Conservation (phyloP, 2,797 vertebrate genomes). For the Liasis olivaceus region DNA sequence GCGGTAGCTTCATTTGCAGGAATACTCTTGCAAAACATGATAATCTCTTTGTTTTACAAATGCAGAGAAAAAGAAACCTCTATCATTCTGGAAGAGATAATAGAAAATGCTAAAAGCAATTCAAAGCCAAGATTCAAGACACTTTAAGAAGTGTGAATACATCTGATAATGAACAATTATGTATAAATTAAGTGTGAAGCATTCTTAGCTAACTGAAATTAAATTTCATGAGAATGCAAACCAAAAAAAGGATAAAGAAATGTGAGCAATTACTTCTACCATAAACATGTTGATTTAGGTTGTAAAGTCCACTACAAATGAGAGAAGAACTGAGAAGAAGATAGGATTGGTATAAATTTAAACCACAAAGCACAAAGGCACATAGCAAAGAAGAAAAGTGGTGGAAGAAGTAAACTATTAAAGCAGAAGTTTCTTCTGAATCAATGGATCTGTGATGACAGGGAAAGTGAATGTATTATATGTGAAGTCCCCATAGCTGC, state of each 20-base stretch:
- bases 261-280: background rate
- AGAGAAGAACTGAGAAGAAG: background rate
- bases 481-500: background rate
- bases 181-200: conserved; percentile 20
- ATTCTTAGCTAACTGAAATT: conserved; percentile 45
- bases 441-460: background rate
- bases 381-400: background rate
- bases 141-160: conserved; percentile 19
- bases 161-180: conserved; percentile 30
- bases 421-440: background rate
- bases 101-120: conserved; percentile 10
- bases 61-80: conserved; percentile 15
- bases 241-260: background rate
- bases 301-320: background rate
- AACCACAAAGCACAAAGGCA: background rate
- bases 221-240: conserved; percentile 17
- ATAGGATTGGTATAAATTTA: background rate
- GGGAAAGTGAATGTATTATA: background rate
- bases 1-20: conserved; percentile 9
- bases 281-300: background rate
- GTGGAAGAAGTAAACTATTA: background rate
- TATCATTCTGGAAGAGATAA: fast-evolving
- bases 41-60: conserved; percentile 12
- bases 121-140: conserved; percentile 31
- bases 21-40: background rate